Conservation (phyloP, 2,113 vertebrate species). For the Albula glossodonta region DNA sequence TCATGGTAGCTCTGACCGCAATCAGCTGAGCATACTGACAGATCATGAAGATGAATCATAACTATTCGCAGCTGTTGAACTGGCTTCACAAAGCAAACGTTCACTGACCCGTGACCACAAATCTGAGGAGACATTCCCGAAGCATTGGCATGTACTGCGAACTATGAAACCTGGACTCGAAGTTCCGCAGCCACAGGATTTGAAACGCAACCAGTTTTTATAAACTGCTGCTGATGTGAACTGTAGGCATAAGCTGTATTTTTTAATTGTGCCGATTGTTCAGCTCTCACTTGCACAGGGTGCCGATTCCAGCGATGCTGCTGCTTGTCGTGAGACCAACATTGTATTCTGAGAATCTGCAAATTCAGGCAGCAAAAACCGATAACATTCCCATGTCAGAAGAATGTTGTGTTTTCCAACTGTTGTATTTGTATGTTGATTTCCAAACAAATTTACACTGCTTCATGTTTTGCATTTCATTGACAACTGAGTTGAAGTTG, state of each 20-base stretch:
- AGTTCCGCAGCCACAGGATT: too few relatives aligned
- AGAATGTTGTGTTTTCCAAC: neutral
- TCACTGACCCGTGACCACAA: neutral
- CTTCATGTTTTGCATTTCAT: neutral
- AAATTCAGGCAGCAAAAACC: neutral
- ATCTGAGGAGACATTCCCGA: neutral
- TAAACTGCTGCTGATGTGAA: neutral
- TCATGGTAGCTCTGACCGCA: neutral
- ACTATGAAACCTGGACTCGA: neutral
- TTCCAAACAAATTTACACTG: neutral
- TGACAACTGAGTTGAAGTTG: neutral
- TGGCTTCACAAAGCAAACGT: neutral
- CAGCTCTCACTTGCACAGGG: neutral
- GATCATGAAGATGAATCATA: conserved; percentile 7
- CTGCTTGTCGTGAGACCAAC: neutral
- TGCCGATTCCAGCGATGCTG: neutral
- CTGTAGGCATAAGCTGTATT: neutral
- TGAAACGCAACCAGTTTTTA: too few relatives aligned
- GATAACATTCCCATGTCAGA: neutral
- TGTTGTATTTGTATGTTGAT: neutral
- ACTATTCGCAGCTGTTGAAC: neutral
- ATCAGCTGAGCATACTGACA: neutral
- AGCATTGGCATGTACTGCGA: neutral
- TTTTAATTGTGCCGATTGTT: neutral
- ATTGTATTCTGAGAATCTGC: neutral